Conservation (phyloP, 1,140 invertebrate genomes). For the Leptinotarsa texana region DNA sequence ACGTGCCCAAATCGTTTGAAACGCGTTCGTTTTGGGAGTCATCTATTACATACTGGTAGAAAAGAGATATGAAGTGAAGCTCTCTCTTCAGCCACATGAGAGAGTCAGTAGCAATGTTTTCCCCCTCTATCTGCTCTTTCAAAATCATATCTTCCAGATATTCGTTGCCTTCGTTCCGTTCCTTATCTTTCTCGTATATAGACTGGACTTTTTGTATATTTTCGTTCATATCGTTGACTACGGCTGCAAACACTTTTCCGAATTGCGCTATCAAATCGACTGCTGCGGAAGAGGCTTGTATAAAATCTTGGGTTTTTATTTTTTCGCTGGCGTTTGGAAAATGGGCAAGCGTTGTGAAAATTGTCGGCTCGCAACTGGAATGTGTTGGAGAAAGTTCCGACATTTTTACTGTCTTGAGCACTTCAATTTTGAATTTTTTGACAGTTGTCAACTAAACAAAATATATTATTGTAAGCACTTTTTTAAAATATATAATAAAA, state of each 20-base stretch:
- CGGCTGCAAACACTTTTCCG: constrained; percentile 71
- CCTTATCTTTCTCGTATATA: constrained; percentile 59
- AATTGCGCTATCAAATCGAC: constrained; percentile 68
- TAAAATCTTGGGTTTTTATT: constrained; percentile 65
- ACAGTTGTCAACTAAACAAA: too few relatives aligned
- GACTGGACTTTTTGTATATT: constrained; percentile 74
- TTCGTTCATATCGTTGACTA: constrained; percentile 73
- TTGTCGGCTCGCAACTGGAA: neutral
- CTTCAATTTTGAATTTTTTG: too few relatives aligned
- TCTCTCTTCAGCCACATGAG: constrained; percentile 71
- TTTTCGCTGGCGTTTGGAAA: constrained; percentile 53
- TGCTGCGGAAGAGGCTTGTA: constrained; percentile 64
- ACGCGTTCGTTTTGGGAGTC: constrained; percentile 56
- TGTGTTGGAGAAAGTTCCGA: too few relatives aligned
- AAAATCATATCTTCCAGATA: constrained; percentile 71
- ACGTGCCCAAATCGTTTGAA: constrained; percentile 61
- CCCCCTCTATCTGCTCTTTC: constrained; percentile 59
- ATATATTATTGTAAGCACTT: too few relatives aligned
- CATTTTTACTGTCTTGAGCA: too few relatives aligned
- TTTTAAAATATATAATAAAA: too few relatives aligned
- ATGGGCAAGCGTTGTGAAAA: constrained; percentile 3
- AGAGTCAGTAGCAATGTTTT: constrained; percentile 62
- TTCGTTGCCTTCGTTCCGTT: constrained; percentile 56
- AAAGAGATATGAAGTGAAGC: constrained; percentile 64
- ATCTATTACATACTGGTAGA: constrained; percentile 63